phyloP scores from a whole-genome alignment of 2,888 invertebrate species.

The Julus scandinavius region DNA sequence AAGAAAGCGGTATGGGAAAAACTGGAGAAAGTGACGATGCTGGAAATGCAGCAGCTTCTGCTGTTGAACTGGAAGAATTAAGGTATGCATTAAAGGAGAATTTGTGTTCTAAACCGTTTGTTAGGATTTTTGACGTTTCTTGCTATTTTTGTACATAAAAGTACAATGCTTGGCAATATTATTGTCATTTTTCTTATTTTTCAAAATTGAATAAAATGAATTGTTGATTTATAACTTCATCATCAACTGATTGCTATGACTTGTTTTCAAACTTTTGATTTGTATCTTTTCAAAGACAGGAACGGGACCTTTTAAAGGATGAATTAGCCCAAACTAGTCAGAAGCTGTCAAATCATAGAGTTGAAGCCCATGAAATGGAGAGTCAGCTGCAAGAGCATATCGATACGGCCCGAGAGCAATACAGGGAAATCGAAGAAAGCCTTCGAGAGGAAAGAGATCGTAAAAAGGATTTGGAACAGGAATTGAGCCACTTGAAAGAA shows the following conservation, averaged over 20 bases:
- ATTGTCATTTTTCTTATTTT: too few relatives aligned
- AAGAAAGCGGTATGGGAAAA: constrained; percentile 61
- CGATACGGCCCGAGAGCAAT: constrained; percentile 66
- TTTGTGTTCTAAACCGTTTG: background rate
- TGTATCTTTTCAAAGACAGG: constrained; percentile 65
- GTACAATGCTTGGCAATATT: background rate
- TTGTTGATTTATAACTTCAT: background rate
- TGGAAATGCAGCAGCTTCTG: constrained; percentile 59
- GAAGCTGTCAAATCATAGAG: constrained; percentile 66
- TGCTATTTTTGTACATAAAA: background rate
- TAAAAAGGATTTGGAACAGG: constrained; percentile 67
- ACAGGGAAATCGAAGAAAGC: constrained; percentile 68
- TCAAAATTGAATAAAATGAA: background rate
- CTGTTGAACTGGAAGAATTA: constrained; percentile 72
- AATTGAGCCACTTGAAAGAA: constrained; percentile 67
- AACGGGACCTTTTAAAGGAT: constrained; percentile 71
- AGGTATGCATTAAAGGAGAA: constrained; percentile 63
- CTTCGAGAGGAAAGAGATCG: constrained; percentile 66
- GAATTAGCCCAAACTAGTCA: constrained; percentile 70
- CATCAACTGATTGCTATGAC: background rate
- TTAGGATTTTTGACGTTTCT: background rate
- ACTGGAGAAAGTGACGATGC: constrained; percentile 54
- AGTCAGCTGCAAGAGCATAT: constrained; percentile 68
- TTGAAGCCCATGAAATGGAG: constrained; percentile 70
- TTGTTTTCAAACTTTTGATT: constrained; percentile 60